Evolutionary conservation across 2,113 vertebrate species (phyloP).

Genomic region (Cottus gobio): DNA sequence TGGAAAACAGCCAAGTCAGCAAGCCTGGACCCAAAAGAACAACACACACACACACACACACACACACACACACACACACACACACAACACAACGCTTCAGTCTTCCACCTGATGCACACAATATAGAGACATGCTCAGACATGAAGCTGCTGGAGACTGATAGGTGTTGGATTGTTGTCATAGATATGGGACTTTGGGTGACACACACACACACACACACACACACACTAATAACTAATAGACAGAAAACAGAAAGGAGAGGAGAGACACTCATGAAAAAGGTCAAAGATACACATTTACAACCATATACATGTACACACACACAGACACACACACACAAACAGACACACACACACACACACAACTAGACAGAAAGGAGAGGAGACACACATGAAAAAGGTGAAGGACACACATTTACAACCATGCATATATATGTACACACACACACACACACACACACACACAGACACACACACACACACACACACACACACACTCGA

Average conservation of each 20-base stretch:
- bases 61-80: background rate
- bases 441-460: background rate
- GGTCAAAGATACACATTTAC: background rate
- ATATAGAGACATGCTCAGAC: background rate
- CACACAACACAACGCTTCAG: background rate
- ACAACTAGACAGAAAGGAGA: too few relatives aligned
- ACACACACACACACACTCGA: slow-evolving; percentile 15
- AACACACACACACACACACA: background rate
- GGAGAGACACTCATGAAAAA: too few relatives aligned
- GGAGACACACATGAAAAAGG: too few relatives aligned
- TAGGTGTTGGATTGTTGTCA: background rate
- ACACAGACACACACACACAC: background rate
- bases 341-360: background rate
- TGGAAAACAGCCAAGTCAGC: slow-evolving; percentile 83
- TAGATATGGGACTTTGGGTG: background rate
- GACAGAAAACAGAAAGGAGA: too few relatives aligned
- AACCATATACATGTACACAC: too few relatives aligned
- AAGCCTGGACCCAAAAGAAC: slow-evolving; percentile 72
- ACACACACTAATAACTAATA: too few relatives aligned
- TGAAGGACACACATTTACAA: background rate
- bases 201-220: background rate
- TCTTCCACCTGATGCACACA: background rate
- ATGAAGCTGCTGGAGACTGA: background rate
- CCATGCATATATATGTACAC: background rate
- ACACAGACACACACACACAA: background rate